Evolutionary conservation across 2,113 vertebrate species (phyloP).

Genomic region (Pipa parva): DNA sequence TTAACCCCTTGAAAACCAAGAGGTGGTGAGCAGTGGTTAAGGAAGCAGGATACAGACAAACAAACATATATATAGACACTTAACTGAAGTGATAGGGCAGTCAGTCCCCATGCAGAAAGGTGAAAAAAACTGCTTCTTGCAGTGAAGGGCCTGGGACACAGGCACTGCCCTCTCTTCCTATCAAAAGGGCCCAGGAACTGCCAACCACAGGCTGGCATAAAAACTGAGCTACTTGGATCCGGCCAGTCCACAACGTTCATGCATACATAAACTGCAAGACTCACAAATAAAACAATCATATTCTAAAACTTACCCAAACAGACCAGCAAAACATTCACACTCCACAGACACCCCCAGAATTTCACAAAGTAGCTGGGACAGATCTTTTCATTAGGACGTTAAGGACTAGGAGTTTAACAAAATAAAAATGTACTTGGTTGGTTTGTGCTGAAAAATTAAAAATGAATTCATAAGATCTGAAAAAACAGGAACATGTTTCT

Average conservation of each 20-base stretch:
- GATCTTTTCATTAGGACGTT: too few relatives aligned
- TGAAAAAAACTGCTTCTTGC: not conserved
- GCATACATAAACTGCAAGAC: not conserved
- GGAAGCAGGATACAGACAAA: slow-evolving; percentile 8
- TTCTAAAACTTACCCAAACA: too few relatives aligned
- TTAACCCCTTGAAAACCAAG: not conserved
- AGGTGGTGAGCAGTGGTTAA: slow-evolving; percentile 31
- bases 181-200: not conserved
- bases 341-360: not conserved
- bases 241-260: not conserved
- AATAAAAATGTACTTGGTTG: slow-evolving; percentile 34
- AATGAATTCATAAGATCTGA: slow-evolving; percentile 7
- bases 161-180: not conserved
- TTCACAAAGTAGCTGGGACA: too few relatives aligned
- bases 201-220: slow-evolving; percentile 22
- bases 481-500: slow-evolving; percentile 11
- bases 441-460: slow-evolving; percentile 33
- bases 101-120: not conserved
- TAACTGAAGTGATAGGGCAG: not conserved
- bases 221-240: not conserved
- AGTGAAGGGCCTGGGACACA: not conserved
- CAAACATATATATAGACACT: too few relatives aligned
- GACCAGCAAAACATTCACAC: not conserved
- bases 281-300: too few relatives aligned
- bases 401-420: too few relatives aligned